These are phyloP conservation scores for Stramonita haemastoma DNA, from an alignment of 2,888 invertebrate genomes.

Conservation along the genomic window DNA sequence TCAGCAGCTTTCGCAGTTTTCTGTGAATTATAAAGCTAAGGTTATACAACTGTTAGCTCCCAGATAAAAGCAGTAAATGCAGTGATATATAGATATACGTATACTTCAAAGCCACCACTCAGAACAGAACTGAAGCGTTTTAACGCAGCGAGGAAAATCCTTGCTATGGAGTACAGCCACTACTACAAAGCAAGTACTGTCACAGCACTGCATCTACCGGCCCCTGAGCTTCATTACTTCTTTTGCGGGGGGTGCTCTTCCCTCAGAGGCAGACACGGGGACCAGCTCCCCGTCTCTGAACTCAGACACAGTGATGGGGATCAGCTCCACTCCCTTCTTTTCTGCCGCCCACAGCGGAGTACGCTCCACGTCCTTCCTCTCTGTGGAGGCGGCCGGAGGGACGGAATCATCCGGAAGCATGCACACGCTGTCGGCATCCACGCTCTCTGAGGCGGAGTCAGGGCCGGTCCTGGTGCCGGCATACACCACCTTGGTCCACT, in stretches of 20 bases:
- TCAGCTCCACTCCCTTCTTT: background rate
- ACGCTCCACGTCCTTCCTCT: background rate
- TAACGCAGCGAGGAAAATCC: background rate
- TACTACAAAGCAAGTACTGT: background rate
- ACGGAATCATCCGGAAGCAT: slow-evolving; percentile 38
- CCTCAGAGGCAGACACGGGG: background rate
- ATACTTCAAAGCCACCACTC: background rate
- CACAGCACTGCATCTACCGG: background rate
- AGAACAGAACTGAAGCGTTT: background rate
- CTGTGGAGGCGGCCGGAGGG: background rate
- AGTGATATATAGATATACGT: too few relatives aligned
- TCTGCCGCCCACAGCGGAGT: slow-evolving; percentile 3
- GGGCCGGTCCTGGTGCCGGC: slow-evolving; percentile 36
- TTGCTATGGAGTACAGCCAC: background rate
- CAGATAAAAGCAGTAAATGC: too few relatives aligned
- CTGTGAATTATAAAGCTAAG: too few relatives aligned
- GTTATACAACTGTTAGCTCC: too few relatives aligned
- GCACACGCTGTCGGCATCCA: slow-evolving; percentile 26
- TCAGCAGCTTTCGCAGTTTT: too few relatives aligned
- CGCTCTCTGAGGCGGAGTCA: slow-evolving; percentile 28
- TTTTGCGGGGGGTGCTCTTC: background rate
- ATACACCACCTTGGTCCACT: slow-evolving; percentile 37
- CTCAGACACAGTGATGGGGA: background rate
- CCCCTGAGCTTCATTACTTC: slow-evolving; percentile 2
- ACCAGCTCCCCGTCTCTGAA: background rate